Conservation (phyloP, 2,797 vertebrate species). For the Tenualosa thibaudeaui region DNA sequence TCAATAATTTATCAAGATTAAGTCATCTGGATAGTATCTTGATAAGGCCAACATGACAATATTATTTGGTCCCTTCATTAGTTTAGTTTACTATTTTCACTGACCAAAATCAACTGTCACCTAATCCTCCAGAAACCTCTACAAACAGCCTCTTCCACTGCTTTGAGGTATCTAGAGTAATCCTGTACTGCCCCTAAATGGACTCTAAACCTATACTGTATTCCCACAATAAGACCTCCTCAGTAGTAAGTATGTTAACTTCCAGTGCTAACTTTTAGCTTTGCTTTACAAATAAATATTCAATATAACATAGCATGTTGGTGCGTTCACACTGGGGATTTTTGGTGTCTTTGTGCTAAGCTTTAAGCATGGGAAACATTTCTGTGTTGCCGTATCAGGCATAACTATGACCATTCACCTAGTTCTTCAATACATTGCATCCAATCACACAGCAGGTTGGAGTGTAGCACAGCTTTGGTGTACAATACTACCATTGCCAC, state of each 20-base stretch:
- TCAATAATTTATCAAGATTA: not conserved
- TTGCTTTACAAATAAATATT: not conserved
- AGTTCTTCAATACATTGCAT: not conserved
- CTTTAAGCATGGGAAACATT: not conserved
- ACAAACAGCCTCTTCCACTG: not conserved
- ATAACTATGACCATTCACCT: not conserved
- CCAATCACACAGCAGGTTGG: not conserved
- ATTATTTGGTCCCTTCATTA: constrained; percentile 8
- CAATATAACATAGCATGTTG: not conserved
- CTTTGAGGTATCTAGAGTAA: not conserved
- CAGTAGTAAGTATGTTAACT: not conserved
- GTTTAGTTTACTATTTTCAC: not conserved
- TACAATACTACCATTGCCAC: not conserved
- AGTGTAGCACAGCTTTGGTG: not conserved
- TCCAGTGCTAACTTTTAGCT: not conserved
- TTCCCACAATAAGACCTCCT: not conserved
- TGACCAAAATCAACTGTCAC: not conserved
- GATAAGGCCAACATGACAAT: not conserved
- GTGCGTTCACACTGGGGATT: not conserved
- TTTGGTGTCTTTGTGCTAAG: not conserved
- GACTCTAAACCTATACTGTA: not conserved
- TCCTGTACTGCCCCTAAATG: not conserved
- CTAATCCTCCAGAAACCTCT: not conserved
- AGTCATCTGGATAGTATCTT: not conserved
- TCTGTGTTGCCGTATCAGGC: not conserved